Evolutionary conservation across 2,113 vertebrate genomes (phyloP), one percentile per base, ranked within the genome.

Genomic region (Myrmecobius fasciatus): DNA sequence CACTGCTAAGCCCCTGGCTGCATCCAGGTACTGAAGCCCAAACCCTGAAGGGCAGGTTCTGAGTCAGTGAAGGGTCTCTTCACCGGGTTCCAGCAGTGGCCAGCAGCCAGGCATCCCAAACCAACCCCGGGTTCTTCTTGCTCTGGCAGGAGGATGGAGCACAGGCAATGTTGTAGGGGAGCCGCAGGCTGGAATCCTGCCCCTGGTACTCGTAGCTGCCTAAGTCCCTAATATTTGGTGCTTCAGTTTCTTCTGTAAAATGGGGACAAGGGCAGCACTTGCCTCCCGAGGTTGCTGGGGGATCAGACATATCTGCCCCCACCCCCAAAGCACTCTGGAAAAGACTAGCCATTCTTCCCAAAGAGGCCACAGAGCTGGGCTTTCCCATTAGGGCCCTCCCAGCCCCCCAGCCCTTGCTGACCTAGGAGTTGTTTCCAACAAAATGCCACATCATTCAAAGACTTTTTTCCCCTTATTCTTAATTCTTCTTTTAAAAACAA

Each of bases 401-500:
- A 43, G 36, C 1, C 6, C 67, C 36, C 67, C 8, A 43, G 67
- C 17, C n/a, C 20, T 8, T 24, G 20, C 67, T 22, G 36, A n/a
- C 67, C 67, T 8, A 67, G 4, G 11, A n/a, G 60, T 1, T 36
- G n/a, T n/a, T 75, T n/a, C 60, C 20, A 14, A 75, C 60, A 75
- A 83, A 83, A 83, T 43, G n/a, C n/a, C 60, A 83, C 67, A 24
- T n/a, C 90, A 24, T 0, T 0, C 3, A 20, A 11, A 60, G 43
- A 24, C 51, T 89, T 31, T 36, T 53, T 48, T 31, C 52, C 9
- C 2, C 25, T 94, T 26, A 5, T 3, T 12, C 17, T 25, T 56
- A 14, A 31, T 94, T 96, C 92, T 52, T 26, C 47, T 93, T 98
- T 97, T 97, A 97, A 98, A 97, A 97, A 97, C 67, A 93, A 98